These are phyloP conservation scores for Indicator indicator DNA, from an alignment of 2,113 vertebrate genomes.

Conservation along the genomic window DNA sequence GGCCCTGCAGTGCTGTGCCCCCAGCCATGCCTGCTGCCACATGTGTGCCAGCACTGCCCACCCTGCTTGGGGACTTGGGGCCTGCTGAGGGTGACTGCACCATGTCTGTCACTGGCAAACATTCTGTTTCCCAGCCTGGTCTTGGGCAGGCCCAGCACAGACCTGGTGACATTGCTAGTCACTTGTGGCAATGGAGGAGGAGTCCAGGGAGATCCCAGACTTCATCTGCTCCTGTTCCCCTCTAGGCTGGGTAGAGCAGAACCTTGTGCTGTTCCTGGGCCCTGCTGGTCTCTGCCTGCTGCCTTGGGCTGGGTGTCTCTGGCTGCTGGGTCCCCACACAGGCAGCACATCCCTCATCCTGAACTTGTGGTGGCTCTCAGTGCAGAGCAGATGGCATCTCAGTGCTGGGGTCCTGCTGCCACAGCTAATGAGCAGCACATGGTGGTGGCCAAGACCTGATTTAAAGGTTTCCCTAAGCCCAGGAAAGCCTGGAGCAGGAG, in stretches of 20 bases:
- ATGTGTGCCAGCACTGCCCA: rapidly evolving
- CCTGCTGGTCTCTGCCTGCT: background rate
- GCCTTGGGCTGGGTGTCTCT: background rate
- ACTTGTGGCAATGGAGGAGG: rapidly evolving
- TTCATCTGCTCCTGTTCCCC: rapidly evolving
- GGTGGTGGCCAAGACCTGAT: background rate
- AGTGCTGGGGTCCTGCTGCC: background rate
- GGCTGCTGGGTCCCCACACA: background rate
- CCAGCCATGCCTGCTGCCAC: rapidly evolving
- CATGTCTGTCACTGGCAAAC: background rate
- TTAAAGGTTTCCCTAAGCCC: conserved; percentile 38
- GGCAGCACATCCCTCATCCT: background rate
- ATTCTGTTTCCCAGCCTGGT: background rate
- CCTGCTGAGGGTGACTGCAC: background rate
- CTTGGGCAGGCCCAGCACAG: background rate
- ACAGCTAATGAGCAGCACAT: conserved; percentile 40
- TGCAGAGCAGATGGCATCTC: background rate
- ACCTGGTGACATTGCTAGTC: background rate
- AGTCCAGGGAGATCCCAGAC: background rate
- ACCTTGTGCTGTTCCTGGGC: rapidly evolving
- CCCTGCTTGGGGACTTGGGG: background rate
- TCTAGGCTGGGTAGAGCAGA: background rate
- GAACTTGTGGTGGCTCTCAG: rapidly evolving
- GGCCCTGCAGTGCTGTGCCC: background rate
- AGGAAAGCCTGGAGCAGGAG: conserved; percentile 1